phyloP scores from a whole-genome alignment of 2,113 vertebrate genomes.

The Actenoides lindsayi region DNA sequence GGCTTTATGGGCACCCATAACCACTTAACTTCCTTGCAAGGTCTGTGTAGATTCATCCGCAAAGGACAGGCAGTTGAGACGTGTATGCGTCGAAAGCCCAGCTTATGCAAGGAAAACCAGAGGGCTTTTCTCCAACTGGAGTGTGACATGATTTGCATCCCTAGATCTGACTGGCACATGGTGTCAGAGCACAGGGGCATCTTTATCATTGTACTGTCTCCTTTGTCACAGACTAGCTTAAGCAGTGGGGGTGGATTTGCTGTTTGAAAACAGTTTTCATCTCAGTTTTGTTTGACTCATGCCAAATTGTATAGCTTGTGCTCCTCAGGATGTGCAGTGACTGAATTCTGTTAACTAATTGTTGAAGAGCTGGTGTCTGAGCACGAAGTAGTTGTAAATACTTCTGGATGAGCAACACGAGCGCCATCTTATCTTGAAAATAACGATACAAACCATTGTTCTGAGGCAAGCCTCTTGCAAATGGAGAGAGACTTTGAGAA shows the following conservation, averaged over 20 bases:
- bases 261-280: neutral
- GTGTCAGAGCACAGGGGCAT: neutral
- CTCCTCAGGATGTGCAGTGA: accelerated
- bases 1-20: neutral
- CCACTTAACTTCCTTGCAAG: neutral
- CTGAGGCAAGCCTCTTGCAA: neutral
- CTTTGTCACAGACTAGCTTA: neutral
- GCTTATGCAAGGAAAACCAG: neutral
- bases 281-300: neutral
- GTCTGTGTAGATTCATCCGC: neutral
- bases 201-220: neutral
- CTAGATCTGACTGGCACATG: neutral
- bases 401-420: neutral
- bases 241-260: neutral
- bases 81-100: neutral
- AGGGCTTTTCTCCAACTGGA: neutral
- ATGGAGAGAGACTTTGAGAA: neutral
- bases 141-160: too few species aligned
- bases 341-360: neutral
- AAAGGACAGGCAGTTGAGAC: neutral
- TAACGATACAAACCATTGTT: neutral
- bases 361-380: neutral
- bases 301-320: neutral
- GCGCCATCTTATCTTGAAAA: neutral
- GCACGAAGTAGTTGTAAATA: neutral